A percentile compares a stretch with the other conserved stretches of the same genome.
phyloP scores from a whole-genome alignment of 2,797 vertebrate species.

The Hapalemur alaotrensis region DNA sequence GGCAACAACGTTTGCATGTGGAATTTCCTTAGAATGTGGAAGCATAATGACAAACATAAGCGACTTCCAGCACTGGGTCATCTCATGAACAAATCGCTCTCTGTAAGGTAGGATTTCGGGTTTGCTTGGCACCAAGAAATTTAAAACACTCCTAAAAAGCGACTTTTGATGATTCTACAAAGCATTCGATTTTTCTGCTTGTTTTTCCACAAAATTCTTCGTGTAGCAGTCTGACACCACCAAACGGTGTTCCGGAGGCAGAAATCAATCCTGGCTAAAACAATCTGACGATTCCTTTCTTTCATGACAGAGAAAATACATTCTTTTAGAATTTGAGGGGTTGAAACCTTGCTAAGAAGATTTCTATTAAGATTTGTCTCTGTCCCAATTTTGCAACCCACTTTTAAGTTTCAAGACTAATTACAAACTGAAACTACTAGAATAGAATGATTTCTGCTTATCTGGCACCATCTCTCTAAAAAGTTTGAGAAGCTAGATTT shows the following conservation, averaged over 20 bases:
- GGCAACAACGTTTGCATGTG: neutral
- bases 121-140: slow-evolving; percentile 32
- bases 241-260: slow-evolving; percentile 37
- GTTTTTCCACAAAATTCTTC: slow-evolving; percentile 51
- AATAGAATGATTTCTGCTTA: neutral
- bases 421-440: slow-evolving; percentile 60
- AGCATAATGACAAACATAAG: slow-evolving; percentile 58
- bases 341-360: neutral
- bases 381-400: neutral
- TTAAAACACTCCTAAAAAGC: slow-evolving; percentile 64
- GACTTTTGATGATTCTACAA: slow-evolving; percentile 57
- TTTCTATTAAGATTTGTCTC: neutral
- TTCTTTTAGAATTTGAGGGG: neutral
- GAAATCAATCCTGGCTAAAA: neutral
- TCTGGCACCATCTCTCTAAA: neutral
- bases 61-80: neutral
- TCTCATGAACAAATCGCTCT: slow-evolving; percentile 33
- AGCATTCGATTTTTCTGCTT: slow-evolving; percentile 48
- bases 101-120: slow-evolving; percentile 66
- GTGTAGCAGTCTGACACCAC: slow-evolving; percentile 20
- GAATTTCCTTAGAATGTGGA: slow-evolving; percentile 70
- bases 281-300: neutral
- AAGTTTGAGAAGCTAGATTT: neutral
- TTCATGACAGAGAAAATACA: neutral
- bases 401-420: slow-evolving; percentile 51